Evolutionary conservation across 2,113 vertebrate species (phyloP), one percentile per base, ranked within the genome.

Genomic region (Lagopus leucura): DNA sequence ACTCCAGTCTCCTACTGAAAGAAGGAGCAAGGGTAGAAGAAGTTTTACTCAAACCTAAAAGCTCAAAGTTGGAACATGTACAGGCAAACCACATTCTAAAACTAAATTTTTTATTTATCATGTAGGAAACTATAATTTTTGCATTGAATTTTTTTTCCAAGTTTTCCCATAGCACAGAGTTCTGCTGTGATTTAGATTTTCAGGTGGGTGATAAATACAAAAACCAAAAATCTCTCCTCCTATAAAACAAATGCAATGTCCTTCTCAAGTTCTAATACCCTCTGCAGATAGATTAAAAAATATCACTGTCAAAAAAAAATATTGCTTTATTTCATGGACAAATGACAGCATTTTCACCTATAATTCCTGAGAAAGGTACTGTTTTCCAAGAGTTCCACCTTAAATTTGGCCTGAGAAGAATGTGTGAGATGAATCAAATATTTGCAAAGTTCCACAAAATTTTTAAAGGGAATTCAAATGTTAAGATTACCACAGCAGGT

Each of bases 101-200:
- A 66, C 28, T 48, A 36, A 77, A 70, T 1, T 47, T 4, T 61
- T 61, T 3, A 13, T 22, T 10, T 73, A 57, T 28, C 10, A 72
- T 2, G 1, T 61, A 19, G 30, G 38, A 90, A 82, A 63, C 0
- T 25, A 1, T 21, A 3, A 1, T 1, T 1, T 30, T n/a, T 61
- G 28, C 47, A 22, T 11, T 22, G 21, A 22, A 8, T 58, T 58
- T 58, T 7, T 32, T n/a, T 58, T 21, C 13, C 50, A 27, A 13
- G 24, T 34, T 69, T 48, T 24, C 8, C 28, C 50, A 47, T 55
- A 82, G 5, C 21, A 58, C 7, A 60, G 10, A 72, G 42, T 47
- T 76, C 34, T 3, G 21, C 6, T 4, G 36, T n/a, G 24, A 64
- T 58, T 28, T n/a, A 58, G 45, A 48, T 79, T 74, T 78, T 60